phyloP scores from a whole-genome alignment of 2,888 invertebrate genomes.

The Maniola hyperantus region DNA sequence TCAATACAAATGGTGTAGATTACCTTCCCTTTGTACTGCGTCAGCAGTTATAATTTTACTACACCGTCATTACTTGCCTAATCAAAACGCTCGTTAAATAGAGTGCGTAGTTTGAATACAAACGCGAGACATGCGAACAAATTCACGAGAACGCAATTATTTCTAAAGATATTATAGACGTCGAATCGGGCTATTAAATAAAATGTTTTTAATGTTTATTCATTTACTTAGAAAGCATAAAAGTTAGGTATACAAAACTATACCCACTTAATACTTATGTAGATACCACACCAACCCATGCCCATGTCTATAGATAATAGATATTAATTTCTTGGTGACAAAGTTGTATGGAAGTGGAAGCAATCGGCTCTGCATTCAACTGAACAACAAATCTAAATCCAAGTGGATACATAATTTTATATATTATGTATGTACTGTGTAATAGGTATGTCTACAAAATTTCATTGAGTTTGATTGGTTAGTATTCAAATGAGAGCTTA shows the following conservation, averaged over 20 bases:
- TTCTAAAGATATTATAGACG: constrained; percentile 15
- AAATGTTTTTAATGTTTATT: constrained; percentile 7
- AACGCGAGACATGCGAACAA: constrained; percentile 23
- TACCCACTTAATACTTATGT: too few relatives aligned
- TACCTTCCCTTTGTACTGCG: constrained; percentile 10
- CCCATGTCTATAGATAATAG: too few relatives aligned
- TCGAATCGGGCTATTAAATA: constrained; percentile 14
- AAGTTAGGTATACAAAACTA: constrained; percentile 7
- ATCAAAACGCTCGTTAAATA: constrained; percentile 25
- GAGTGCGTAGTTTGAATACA: constrained; percentile 25
- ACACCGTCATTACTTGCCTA: constrained; percentile 18
- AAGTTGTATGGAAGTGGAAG: too few relatives aligned
- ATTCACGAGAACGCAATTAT: constrained; percentile 19
- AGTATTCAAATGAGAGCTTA: too few relatives aligned
- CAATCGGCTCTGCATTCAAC: too few relatives aligned
- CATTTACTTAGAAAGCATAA: neutral
- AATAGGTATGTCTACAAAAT: too few relatives aligned
- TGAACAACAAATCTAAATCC: too few relatives aligned
- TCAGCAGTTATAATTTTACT: constrained; percentile 22
- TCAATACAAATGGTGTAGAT: constrained; percentile 8
- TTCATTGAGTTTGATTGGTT: too few relatives aligned
- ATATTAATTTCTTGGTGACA: too few relatives aligned
- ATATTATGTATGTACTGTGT: too few relatives aligned
- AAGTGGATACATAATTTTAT: too few relatives aligned
- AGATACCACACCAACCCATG: neutral